Conservation (phyloP, 2,888 invertebrate genomes). For the Campopleginae sp. region DNA sequence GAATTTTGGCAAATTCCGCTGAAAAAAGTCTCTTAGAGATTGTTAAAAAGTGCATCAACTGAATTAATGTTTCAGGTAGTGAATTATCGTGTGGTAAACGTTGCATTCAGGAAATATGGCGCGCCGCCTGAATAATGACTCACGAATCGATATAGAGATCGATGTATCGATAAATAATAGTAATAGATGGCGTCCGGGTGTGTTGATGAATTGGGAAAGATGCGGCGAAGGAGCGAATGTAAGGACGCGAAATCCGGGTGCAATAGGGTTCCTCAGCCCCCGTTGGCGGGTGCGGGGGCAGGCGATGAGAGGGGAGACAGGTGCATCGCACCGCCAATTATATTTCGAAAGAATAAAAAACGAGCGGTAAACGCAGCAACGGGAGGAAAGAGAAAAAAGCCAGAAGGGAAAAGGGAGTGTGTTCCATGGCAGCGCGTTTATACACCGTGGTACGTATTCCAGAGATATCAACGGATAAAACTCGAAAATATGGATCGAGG, state of each 20-base stretch:
- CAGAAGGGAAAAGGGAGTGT: constrained; percentile 67
- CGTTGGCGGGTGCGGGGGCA: constrained; percentile 59
- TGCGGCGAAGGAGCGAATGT: constrained; percentile 43
- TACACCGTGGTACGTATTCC: constrained; percentile 32
- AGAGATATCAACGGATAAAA: constrained; percentile 35
- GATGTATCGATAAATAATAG: constrained; percentile 17
- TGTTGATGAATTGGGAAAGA: constrained; percentile 12
- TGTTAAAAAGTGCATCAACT: neutral
- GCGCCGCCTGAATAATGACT: neutral
- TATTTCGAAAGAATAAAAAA: constrained; percentile 80
- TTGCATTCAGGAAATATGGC: neutral
- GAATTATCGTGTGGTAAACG: no score
- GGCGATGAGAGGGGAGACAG: constrained; percentile 79
- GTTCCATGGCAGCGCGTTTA: constrained; percentile 36
- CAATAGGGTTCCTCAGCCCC: constrained; percentile 62
- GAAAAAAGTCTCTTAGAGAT: neutral
- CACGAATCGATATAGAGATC: neutral
- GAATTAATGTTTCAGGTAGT: neutral
- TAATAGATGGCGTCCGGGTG: neutral
- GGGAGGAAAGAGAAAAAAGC: constrained; percentile 48
- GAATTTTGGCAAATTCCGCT: neutral
- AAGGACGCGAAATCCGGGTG: constrained; percentile 26
- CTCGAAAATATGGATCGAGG: neutral
- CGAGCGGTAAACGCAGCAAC: constrained; percentile 64
- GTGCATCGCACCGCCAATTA: constrained; percentile 84